These are phyloP conservation scores for Musca domestica DNA, from an alignment of 1,140 invertebrate genomes.

Conservation along the genomic window DNA sequence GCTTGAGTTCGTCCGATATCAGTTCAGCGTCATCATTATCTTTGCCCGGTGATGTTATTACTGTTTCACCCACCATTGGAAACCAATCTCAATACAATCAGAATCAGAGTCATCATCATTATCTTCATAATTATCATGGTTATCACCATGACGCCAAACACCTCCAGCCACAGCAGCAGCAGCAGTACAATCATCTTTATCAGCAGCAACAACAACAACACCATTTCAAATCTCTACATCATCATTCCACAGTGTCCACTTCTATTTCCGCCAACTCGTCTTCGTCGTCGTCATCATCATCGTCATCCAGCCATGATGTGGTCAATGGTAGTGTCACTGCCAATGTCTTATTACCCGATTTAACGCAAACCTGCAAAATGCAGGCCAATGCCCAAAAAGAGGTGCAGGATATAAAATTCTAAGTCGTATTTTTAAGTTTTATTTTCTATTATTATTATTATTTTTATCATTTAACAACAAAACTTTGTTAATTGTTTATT, in stretches of 20 bases:
- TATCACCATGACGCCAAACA: conserved; percentile 1
- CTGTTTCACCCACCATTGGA: no score
- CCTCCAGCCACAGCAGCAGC: conserved; percentile 22
- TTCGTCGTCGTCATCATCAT: conserved; percentile 7
- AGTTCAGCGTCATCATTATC: no score
- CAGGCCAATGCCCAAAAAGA: conserved; percentile 68
- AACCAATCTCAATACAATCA: conserved; percentile 14
- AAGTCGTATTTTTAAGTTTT: conserved; percentile 26
- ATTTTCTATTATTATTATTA: conserved; percentile 19
- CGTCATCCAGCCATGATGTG: conserved; percentile 12
- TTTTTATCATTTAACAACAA: conserved; percentile 9
- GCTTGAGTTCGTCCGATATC: not conserved
- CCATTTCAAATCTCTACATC: not conserved
- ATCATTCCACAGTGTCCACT: conserved; percentile 34
- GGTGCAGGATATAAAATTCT: conserved; percentile 63
- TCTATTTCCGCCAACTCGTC: conserved; percentile 37
- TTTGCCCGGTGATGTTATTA: no score
- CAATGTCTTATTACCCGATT: conserved; percentile 28
- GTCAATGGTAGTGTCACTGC: conserved; percentile 12
- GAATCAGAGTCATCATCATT: conserved; percentile 6
- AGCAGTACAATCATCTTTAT: not conserved
- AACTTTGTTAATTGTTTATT: not conserved
- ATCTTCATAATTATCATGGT: not conserved
- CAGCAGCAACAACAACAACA: conserved; percentile 26
- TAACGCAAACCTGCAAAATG: conserved; percentile 52